Evolutionary conservation across 2,888 invertebrate genomes (phyloP), one percentile per base, ranked within the genome.

Genomic region (Marronus borbonicus): DNA sequence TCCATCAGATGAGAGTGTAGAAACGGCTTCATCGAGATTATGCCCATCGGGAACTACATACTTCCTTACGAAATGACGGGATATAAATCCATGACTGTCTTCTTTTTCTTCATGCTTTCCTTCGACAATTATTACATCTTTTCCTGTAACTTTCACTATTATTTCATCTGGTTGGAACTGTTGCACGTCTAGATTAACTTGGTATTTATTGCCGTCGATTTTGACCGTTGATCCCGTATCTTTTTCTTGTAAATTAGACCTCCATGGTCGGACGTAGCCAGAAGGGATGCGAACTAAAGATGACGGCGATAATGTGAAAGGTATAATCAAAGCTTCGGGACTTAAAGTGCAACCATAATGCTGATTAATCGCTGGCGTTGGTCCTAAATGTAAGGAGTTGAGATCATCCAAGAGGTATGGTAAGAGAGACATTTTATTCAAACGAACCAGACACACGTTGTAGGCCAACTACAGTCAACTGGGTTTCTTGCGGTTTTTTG

Each of bases 111-210:
- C 94, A 85, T 94, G 95, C 44, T 93, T 94, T 0, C 93, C 95
- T 86, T 95, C 94, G n/a, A 94, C 90, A 72, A 93, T 90, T 31
- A 96, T 91, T 78, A 90, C 91, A 80, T 93, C 85, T 70, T 87
- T 77, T 2, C 81, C 92, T 10, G 94, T 94, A 0, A 93, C 90
- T 87, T 95, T 95, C 36, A 96, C 95, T 10, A 91, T 90, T 49
- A 96, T 92, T 87, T 96, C 95, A 8, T 93, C 92, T 0, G 95
- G 95, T 12, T 90, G 89, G 84, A 95, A 96, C 83, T 95, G 94
- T 84, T 93, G 92, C 0, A 95, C 94, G 85, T 95, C 95, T 83
- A 95, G 88, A 83, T 91, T 92, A 12, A 93, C 93, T 85, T 93
- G 93, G 80, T 93, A 93, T 80, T 93, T 93, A 83, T 93, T 92